Evolutionary conservation across 92 coral and sea anemone species (phyloP).

Genomic region (Epizoanthus illoricatus): DNA sequence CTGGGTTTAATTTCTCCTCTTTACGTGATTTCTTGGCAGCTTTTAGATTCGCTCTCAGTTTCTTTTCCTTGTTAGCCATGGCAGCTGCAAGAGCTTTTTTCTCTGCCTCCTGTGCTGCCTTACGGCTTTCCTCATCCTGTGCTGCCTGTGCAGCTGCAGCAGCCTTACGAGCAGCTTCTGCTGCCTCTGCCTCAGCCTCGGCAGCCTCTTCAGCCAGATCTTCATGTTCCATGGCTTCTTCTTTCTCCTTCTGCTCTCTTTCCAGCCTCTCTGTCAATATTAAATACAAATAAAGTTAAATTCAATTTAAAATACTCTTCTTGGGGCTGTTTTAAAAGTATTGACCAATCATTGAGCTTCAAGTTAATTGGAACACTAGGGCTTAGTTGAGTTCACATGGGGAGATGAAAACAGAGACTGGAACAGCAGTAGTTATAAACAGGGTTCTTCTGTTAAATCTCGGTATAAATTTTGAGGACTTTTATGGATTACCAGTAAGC

Average conservation of each 20-base stretch:
- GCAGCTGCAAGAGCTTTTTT: slow-evolving; percentile 98
- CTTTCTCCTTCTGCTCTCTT: slow-evolving; percentile 75
- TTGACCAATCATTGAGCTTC: no score
- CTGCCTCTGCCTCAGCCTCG: slow-evolving; percentile 94
- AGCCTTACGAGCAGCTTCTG: slow-evolving; percentile 87
- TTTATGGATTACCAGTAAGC: no score
- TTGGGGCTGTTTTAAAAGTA: no score
- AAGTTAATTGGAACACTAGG: no score
- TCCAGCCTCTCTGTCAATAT: slow-evolving; percentile 79
- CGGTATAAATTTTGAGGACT: no score
- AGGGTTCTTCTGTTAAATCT: no score
- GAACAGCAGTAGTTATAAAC: no score
- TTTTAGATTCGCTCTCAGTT: slow-evolving; percentile 84
- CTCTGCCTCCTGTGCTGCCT: slow-evolving; percentile 96
- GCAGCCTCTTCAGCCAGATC: slow-evolving; percentile 97
- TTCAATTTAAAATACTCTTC: background rate
- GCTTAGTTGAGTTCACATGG: no score
- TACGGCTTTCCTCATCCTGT: slow-evolving; percentile 83
- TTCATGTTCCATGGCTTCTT: slow-evolving; percentile 96
- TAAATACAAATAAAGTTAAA: background rate
- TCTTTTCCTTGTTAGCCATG: slow-evolving; percentile 91
- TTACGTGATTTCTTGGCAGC: slow-evolving; percentile 91
- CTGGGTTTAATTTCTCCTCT: slow-evolving; percentile 75
- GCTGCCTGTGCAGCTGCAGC: slow-evolving; percentile 93
- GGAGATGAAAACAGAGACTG: no score